Evolutionary conservation across 2,797 vertebrate species (phyloP).

Genomic region (Gobionotothen gibberifrons): DNA sequence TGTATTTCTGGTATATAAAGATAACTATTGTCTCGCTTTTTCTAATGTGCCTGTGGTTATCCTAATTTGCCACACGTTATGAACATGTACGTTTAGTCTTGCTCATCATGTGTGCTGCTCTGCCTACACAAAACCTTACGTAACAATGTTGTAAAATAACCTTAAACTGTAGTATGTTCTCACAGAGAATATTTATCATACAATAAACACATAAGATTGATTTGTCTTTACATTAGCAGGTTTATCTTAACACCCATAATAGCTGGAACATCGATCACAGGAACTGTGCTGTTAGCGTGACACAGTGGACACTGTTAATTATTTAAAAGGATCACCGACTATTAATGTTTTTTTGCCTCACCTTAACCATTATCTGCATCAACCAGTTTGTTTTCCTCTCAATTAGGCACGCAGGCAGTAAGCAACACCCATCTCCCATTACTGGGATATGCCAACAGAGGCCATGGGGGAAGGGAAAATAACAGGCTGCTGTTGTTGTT

Average conservation of each 20-base stretch:
- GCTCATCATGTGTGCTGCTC: constrained; percentile 40
- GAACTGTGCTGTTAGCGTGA: constrained; percentile 37
- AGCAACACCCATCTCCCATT: constrained; percentile 75
- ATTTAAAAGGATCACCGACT: constrained; percentile 77
- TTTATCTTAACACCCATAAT: constrained; percentile 55
- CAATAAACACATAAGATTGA: constrained; percentile 44
- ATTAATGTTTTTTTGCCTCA: constrained; percentile 76
- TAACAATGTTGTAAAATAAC: constrained; percentile 39
- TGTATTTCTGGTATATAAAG: constrained; percentile 29
- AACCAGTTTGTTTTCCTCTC: constrained; percentile 80
- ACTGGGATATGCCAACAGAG: constrained; percentile 58
- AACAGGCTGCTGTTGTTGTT: constrained; percentile 63
- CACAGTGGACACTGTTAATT: constrained; percentile 69
- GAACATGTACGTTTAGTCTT: constrained; percentile 20
- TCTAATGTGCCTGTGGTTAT: constrained; percentile 35
- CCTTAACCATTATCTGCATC: constrained; percentile 80
- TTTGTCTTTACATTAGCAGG: constrained; percentile 48
- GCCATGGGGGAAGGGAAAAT: constrained; percentile 70
- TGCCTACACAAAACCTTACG: constrained; percentile 37
- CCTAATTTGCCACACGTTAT: constrained; percentile 30
- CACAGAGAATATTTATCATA: constrained; percentile 21
- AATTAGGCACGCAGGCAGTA: constrained; percentile 74
- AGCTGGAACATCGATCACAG: constrained; percentile 57
- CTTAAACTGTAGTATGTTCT: constrained; percentile 44
- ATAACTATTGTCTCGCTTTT: constrained; percentile 44